These are phyloP conservation scores for Chloroclystis v-ata DNA, from an alignment of 2,888 invertebrate genomes.

Conservation along the genomic window DNA sequence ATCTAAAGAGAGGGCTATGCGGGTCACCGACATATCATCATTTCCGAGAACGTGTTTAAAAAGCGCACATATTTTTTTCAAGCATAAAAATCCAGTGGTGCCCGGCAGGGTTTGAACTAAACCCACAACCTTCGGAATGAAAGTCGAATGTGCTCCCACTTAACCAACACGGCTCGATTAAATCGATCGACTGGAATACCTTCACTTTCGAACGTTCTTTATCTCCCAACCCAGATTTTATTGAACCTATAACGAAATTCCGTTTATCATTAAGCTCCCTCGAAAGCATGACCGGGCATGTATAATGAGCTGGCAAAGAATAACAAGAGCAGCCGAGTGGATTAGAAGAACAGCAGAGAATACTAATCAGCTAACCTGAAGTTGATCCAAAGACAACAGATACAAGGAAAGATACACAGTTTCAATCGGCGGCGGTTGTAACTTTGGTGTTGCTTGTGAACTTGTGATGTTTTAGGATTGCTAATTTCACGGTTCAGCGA, in stretches of 20 bases:
- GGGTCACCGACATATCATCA: no score
- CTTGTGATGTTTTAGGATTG: conserved; percentile 11
- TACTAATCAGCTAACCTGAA: conserved; percentile 34
- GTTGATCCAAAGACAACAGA: conserved; percentile 27
- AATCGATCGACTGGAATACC: no score
- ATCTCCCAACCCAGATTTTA: conserved; percentile 21
- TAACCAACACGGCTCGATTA: no score
- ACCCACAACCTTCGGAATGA: no score
- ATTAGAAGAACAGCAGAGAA: conserved; percentile 38
- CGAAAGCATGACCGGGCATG: conserved; percentile 36
- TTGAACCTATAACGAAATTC: conserved; percentile 23
- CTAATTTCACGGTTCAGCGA: no score
- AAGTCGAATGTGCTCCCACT: no score
- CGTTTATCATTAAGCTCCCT: conserved; percentile 23
- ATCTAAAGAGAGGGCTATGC: no score
- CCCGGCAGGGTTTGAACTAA: no score
- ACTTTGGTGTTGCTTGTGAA: conserved; percentile 14
- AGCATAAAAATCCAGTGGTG: no score
- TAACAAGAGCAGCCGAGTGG: conserved; percentile 35
- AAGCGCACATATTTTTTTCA: no score
- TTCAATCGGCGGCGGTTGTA: background rate
- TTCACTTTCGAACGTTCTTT: no score
- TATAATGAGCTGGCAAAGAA: conserved; percentile 38
- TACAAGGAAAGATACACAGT: conserved; percentile 25
- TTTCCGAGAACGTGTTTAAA: no score